These are phyloP conservation scores for Hesperophylax magnus DNA, from an alignment of 1,140 invertebrate genomes.

Conservation along the genomic window DNA sequence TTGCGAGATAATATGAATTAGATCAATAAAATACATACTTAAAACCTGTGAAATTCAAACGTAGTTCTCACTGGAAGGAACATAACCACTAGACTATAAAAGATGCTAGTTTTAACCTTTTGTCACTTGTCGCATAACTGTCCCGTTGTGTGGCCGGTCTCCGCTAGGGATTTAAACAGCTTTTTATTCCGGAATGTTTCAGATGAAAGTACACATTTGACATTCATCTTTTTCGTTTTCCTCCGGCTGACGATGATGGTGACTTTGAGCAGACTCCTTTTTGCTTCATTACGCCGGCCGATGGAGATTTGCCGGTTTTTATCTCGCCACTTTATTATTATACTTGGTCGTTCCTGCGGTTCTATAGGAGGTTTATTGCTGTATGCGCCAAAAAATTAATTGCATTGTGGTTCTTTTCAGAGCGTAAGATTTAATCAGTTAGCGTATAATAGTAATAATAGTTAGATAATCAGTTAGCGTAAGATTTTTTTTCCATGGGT, in stretches of 20 bases:
- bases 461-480: too few relatives aligned
- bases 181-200: conserved; percentile 23
- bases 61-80: too few relatives aligned
- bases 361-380: too few relatives aligned
- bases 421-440: too few relatives aligned
- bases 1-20: too few relatives aligned
- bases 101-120: neutral
- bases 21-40: too few relatives aligned
- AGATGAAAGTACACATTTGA: conserved; percentile 24
- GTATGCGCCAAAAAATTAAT: too few relatives aligned
- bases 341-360: neutral
- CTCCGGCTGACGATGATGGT: neutral
- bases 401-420: too few relatives aligned
- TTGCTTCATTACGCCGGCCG: neutral
- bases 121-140: neutral
- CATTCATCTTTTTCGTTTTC: conserved; percentile 31
- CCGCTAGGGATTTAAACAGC: neutral
- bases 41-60: too few relatives aligned
- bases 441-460: too few relatives aligned
- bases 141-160: neutral
- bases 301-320: conserved; percentile 1
- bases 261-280: conserved; percentile 8
- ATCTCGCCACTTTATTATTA: conserved; percentile 20
- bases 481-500: too few relatives aligned
- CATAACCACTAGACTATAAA: too few relatives aligned